Conservation (phyloP, 2,113 vertebrate genomes). For the Lathamus discolor region DNA sequence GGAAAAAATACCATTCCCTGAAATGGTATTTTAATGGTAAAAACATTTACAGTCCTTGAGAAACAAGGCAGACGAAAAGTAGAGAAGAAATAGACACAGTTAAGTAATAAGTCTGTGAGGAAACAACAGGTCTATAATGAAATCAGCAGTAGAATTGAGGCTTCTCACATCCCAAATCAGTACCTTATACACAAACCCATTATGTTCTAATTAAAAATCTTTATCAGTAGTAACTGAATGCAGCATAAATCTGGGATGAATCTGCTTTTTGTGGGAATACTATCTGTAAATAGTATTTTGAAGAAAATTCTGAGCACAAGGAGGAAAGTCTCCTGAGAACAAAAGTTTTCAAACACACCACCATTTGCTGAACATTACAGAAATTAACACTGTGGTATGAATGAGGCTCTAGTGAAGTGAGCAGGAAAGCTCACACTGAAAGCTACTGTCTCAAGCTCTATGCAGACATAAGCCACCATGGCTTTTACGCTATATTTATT, state of each 20-base stretch:
- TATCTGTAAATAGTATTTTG: background rate
- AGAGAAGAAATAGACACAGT: background rate
- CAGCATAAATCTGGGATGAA: background rate
- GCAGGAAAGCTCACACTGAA: background rate
- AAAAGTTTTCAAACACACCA: background rate
- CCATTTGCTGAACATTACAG: background rate
- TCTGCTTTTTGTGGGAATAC: background rate
- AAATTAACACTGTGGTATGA: background rate
- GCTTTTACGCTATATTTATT: background rate
- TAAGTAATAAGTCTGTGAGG: background rate
- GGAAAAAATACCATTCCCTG: background rate
- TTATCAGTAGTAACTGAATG: background rate
- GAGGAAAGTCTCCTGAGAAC: background rate
- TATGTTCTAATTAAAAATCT: constrained; percentile 11
- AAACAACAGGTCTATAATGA: background rate
- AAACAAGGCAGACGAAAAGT: background rate
- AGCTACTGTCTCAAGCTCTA: background rate
- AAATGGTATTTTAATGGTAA: background rate
- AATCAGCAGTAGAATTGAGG: background rate
- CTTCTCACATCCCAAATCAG: background rate
- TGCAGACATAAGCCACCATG: background rate
- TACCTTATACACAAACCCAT: background rate
- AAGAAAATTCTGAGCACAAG: background rate
- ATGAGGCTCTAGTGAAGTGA: background rate
- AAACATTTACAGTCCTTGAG: background rate